A percentile compares a stretch with the other conserved stretches of the same genome.
phyloP scores from a whole-genome alignment of 2,888 invertebrate species.

The Phasia obesa region DNA sequence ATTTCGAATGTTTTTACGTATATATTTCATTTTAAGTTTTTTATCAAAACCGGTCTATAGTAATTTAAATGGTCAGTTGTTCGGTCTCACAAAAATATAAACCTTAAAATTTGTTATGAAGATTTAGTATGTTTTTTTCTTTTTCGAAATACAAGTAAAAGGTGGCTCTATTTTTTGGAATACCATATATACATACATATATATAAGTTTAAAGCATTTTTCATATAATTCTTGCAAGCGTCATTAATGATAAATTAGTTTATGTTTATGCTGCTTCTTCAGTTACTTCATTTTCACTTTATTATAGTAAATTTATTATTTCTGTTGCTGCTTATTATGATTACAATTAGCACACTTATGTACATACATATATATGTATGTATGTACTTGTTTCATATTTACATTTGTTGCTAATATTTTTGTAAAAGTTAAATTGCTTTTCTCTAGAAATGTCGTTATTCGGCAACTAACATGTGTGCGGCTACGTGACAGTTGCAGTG shows the following conservation, averaged over 20 bases:
- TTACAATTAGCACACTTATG: neutral
- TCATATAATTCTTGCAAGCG: slow-evolving; percentile 29
- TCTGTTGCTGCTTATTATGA: slow-evolving; percentile 4
- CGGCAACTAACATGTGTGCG: neutral
- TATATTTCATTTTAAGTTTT: no score
- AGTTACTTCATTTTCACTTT: neutral
- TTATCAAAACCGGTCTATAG: no score
- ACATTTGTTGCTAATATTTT: neutral
- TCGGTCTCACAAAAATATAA: no score
- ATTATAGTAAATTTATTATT: neutral
- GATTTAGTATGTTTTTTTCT: no score
- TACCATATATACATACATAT: neutral
- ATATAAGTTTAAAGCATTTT: slow-evolving; percentile 6
- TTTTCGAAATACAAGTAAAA: no score
- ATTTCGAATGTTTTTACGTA: no score
- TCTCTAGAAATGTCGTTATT: neutral
- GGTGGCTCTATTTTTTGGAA: no score
- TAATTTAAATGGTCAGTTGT: no score
- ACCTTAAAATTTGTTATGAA: no score
- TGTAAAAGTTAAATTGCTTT: neutral
- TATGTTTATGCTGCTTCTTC: slow-evolving; percentile 14
- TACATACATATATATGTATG: no score
- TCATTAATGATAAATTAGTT: slow-evolving; percentile 49
- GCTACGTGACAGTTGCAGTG: neutral
- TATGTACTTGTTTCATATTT: neutral